Base-by-base conservation (phyloP, 2,113 vertebrate species). In the Himantopus leucocephalus region DNA sequence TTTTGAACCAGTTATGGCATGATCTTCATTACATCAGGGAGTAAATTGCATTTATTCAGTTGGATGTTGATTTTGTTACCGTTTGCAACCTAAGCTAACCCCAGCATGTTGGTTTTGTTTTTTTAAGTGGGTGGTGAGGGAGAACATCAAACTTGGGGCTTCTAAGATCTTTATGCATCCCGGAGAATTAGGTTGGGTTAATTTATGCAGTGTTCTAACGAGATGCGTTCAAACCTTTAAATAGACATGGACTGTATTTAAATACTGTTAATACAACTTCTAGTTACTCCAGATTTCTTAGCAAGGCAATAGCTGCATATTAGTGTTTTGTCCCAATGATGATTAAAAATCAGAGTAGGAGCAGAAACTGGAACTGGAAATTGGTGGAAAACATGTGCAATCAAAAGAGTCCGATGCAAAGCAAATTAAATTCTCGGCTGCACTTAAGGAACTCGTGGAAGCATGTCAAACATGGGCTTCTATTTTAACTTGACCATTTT, bases 161-260 rank as follows among this genome's bases (percentile, higher is more conserved):
- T 94, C 94, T 97, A 75, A 96, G 70, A 88, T 96, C 72, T 92
- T 78, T 52, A 47, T 89, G 90, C 82, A 82, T 96, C 75, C 77
- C 7, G 9, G 84, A 88, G 92, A 95, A 94, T 96, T 90, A 91
- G 74, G 87, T 88, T 92, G 81, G 75, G 78, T 91, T 97, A 96
- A 96, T 97, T 96, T 96, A 96, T 94, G 91, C 92, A 66, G 76
- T 68, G 89, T 96, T 97, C 86, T 95, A 94, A 89, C 37, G 7
- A 88, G 85, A 92, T 75, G 77, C 12, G 1, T 97, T 94, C 74
- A 91, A 53, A 68, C 45, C 92, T 95, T 93, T 97, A 96, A 97
- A 94, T 90, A 96, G 94, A 23, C 50, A 24, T 26, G 39, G 52
- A n/a, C 80, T 73, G 45, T 79, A 26, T 96, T 93, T 95, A 94